Conservation (phyloP, 2,113 vertebrate species). For the Oreochromis niloticus region DNA sequence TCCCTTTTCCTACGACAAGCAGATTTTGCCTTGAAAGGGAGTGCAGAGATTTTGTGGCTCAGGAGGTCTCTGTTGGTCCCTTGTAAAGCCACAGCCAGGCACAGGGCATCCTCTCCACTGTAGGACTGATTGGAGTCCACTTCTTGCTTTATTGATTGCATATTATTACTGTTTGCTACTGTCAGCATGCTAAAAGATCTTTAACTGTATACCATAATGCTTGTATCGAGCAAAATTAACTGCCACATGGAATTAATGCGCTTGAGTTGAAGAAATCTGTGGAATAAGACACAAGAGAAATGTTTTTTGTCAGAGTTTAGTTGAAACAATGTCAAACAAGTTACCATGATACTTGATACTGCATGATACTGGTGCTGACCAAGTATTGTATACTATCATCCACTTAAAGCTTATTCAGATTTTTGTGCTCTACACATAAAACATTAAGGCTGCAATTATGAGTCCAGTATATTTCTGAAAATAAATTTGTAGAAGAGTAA, state of each 20-base stretch:
- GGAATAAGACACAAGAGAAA: constrained; percentile 1
- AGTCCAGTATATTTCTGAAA: not conserved
- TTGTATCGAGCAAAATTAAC: not conserved
- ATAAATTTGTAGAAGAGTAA: not conserved
- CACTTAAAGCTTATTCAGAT: not conserved
- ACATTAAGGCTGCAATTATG: not conserved
- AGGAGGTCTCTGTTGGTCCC: constrained; percentile 64
- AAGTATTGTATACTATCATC: not conserved
- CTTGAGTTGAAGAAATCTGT: constrained; percentile 33
- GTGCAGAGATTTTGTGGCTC: constrained; percentile 34
- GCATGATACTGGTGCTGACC: not conserved
- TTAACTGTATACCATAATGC: constrained; percentile 34
- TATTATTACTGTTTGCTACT: constrained; percentile 65
- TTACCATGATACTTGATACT: not conserved
- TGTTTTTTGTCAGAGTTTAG: not conserved
- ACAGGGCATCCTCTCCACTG: constrained; percentile 76
- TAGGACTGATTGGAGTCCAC: constrained; percentile 71
- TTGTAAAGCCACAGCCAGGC: constrained; percentile 77
- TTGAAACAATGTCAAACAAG: not conserved
- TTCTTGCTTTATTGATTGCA: constrained; percentile 92
- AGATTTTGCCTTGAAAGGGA: constrained; percentile 74
- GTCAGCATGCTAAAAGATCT: constrained; percentile 14
- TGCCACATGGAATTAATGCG: not conserved
- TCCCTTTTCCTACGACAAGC: constrained; percentile 87
- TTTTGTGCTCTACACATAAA: not conserved